Evolutionary conservation across 2,888 invertebrate species (phyloP).

Genomic region (Caenorhabditis macrosperma): DNA sequence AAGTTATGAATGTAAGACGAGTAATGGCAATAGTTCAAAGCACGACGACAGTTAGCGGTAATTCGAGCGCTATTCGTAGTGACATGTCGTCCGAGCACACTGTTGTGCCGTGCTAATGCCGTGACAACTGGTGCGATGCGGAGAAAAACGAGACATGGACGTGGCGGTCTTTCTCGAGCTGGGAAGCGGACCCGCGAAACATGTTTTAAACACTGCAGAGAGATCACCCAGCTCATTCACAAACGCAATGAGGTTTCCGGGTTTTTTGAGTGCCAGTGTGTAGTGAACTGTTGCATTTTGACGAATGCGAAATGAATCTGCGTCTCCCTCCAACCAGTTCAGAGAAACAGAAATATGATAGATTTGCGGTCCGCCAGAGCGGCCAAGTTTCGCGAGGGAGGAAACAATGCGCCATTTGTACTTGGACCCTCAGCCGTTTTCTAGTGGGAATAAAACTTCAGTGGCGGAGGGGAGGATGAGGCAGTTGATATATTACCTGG

Average conservation of each 20-base stretch:
- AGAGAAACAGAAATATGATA: constrained; percentile 40
- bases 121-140: constrained; percentile 56
- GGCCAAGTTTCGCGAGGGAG: constrained; percentile 19
- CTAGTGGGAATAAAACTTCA: neutral
- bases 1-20: neutral
- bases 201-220: constrained; percentile 49
- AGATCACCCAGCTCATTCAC: constrained; percentile 52
- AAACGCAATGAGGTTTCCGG: constrained; percentile 25
- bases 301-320: constrained; percentile 39
- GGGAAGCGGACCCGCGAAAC: constrained; percentile 40
- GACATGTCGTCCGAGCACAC: constrained; percentile 54
- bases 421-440: neutral
- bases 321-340: constrained; percentile 2
- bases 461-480: neutral
- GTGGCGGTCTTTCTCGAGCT: constrained; percentile 44
- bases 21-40: constrained; percentile 27
- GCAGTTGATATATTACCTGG: constrained; percentile 1
- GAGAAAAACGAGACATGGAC: constrained; percentile 59
- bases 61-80: constrained; percentile 55
- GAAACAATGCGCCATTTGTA: neutral
- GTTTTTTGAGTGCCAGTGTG: constrained; percentile 23
- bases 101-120: constrained; percentile 56
- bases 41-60: constrained; percentile 49
- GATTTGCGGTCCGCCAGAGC: constrained; percentile 17
- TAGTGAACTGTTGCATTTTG: constrained; percentile 44